Evolutionary conservation across 2,113 vertebrate species (phyloP).

Genomic region (Paedocypris sp.): DNA sequence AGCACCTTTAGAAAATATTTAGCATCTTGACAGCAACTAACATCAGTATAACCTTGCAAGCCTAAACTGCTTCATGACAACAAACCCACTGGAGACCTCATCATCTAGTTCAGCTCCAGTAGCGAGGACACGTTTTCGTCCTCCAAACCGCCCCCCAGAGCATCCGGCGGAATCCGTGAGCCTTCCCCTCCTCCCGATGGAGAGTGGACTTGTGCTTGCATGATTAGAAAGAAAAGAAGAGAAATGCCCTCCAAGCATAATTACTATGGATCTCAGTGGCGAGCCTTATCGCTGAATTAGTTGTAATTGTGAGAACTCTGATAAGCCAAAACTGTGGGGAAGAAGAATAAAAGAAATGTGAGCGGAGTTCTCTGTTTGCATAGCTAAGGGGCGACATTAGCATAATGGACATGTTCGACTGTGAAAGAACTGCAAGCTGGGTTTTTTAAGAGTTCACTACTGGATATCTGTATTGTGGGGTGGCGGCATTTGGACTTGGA

Average conservation of each 20-base stretch:
- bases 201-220: not conserved
- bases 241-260: slow-evolving; percentile 57
- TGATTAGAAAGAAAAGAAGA: slow-evolving; percentile 20
- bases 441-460: slow-evolving; percentile 17
- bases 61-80: not conserved
- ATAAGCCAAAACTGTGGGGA: slow-evolving; percentile 42
- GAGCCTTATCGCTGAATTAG: slow-evolving; percentile 52
- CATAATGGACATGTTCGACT: slow-evolving; percentile 43
- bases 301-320: slow-evolving; percentile 56
- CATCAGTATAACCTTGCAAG: not conserved
- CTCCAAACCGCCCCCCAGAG: slow-evolving; percentile 23
- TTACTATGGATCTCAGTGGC: slow-evolving; percentile 50
- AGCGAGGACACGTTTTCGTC: slow-evolving; percentile 26
- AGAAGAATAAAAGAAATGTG: slow-evolving; percentile 5
- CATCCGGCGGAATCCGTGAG: not conserved
- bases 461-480: slow-evolving; percentile 19
- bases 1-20: no score
- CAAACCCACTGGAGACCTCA: not conserved
- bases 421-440: slow-evolving; percentile 33
- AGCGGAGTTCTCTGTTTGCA: not conserved
- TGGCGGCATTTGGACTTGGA: not conserved
- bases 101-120: slow-evolving; percentile 17
- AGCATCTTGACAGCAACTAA: not conserved
- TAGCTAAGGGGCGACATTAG: slow-evolving; percentile 39
- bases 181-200: not conserved